Conservation (phyloP, 2,797 vertebrate genomes). For the Spinus pinus region DNA sequence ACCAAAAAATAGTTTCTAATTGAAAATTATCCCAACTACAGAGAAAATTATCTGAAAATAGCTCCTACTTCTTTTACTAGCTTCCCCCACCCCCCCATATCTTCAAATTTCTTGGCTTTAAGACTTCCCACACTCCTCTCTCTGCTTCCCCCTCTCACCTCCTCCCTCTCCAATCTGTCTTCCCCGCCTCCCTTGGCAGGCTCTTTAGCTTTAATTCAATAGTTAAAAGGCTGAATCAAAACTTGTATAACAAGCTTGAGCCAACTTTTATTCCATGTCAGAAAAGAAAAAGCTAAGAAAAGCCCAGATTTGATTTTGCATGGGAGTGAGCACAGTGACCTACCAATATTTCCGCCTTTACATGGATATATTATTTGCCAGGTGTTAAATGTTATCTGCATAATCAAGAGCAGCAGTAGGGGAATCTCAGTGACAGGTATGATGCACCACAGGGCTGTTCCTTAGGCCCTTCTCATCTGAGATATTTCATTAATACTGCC, state of each 20-base stretch:
- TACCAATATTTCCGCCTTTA: neutral
- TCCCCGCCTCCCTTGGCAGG: conserved; percentile 78
- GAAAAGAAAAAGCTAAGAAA: neutral
- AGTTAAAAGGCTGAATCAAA: conserved; percentile 78
- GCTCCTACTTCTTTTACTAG: conserved; percentile 74
- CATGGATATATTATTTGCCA: rapidly evolving
- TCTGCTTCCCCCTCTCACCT: conserved; percentile 79
- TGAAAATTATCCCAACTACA: conserved; percentile 64
- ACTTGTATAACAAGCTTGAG: conserved; percentile 75
- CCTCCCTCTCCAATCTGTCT: conserved; percentile 82
- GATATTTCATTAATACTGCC: neutral
- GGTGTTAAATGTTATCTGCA: neutral
- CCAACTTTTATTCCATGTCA: conserved; percentile 70
- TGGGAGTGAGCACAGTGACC: neutral
- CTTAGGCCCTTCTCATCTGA: neutral
- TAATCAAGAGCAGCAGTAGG: neutral
- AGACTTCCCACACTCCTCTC: conserved; percentile 74
- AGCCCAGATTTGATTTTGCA: neutral
- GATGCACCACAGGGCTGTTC: neutral
- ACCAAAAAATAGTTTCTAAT: conserved; percentile 70
- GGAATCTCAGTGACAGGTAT: neutral
- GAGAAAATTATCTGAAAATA: conserved; percentile 63
- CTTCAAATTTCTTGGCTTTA: conserved; percentile 77
- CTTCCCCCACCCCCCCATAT: neutral
- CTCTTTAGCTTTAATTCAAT: conserved; percentile 80